Conservation (phyloP, 2,113 vertebrate species). For the Mixornis gularis region DNA sequence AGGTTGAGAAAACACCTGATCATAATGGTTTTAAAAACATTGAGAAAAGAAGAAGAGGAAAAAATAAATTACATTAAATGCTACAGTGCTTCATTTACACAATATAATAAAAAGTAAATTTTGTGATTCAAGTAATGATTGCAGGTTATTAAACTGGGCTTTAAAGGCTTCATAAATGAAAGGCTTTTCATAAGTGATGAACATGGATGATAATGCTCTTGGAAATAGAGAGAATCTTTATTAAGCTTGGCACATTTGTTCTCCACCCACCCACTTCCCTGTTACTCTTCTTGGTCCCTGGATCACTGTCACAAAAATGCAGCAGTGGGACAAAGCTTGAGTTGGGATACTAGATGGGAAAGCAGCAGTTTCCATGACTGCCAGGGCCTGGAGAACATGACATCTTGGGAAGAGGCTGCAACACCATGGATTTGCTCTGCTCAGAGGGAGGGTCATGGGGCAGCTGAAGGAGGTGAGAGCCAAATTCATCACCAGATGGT, state of each 20-base stretch:
- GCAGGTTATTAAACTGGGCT: slow-evolving; percentile 45
- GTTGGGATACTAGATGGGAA: neutral
- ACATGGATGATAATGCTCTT: neutral
- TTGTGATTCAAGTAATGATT: slow-evolving; percentile 50
- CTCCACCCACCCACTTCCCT: neutral
- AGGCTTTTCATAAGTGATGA: slow-evolving; percentile 58
- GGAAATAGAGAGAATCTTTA: slow-evolving; percentile 33
- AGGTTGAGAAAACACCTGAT: neutral
- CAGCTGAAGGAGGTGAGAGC: neutral
- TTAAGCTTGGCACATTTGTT: slow-evolving; percentile 20
- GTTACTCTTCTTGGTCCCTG: neutral
- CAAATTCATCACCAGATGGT: neutral
- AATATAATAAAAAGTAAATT: slow-evolving; percentile 50
- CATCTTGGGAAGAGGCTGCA: neutral
- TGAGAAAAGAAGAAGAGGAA: slow-evolving; percentile 2
- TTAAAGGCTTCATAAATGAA: slow-evolving; percentile 52
- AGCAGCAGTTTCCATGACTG: neutral
- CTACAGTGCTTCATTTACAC: slow-evolving; percentile 20
- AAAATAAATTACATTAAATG: slow-evolving; percentile 26
- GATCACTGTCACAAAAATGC: neutral
- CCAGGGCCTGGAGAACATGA: neutral
- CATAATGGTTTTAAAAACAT: slow-evolving; percentile 6
- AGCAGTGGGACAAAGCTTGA: neutral
- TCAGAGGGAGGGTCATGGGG: accelerated
- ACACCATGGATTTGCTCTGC: neutral